These are phyloP conservation scores for Trachelus troglodyta DNA, from an alignment of 2,888 invertebrate species.

Conservation along the genomic window DNA sequence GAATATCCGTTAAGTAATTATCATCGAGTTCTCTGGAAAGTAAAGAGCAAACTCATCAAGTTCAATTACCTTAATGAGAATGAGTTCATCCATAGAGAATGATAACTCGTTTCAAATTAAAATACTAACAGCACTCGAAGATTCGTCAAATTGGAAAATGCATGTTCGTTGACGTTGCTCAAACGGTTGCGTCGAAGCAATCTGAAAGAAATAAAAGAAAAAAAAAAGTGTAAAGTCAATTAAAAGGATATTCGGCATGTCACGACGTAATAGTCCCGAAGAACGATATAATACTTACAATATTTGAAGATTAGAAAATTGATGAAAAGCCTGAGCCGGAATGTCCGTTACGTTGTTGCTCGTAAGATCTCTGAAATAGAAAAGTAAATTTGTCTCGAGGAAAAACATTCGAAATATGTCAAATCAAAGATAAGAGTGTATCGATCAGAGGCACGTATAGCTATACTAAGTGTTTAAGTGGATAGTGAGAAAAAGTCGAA, in stretches of 20 bases:
- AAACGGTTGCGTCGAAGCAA: slow-evolving; percentile 89
- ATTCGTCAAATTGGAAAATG: slow-evolving; percentile 82
- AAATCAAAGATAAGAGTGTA: too few relatives aligned
- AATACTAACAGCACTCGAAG: slow-evolving; percentile 88
- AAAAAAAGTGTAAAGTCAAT: not conserved
- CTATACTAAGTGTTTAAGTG: too few relatives aligned
- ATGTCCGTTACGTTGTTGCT: slow-evolving; percentile 83
- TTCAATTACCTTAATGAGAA: not conserved
- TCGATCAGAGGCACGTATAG: too few relatives aligned
- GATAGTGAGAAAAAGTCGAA: too few relatives aligned
- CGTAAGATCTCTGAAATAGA: slow-evolving; percentile 80
- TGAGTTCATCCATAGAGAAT: too few relatives aligned
- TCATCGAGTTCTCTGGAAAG: slow-evolving; percentile 80
- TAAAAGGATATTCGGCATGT: too few relatives aligned
- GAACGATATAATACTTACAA: slow-evolving; percentile 76
- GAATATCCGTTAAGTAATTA: slow-evolving; percentile 80
- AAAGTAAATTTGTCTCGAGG: slow-evolving; percentile 17
- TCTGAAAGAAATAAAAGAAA: slow-evolving; percentile 70
- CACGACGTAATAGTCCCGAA: too few relatives aligned
- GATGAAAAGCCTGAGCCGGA: slow-evolving; percentile 76
- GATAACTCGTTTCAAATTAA: slow-evolving; percentile 3
- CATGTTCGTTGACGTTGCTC: slow-evolving; percentile 79
- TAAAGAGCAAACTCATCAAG: slow-evolving; percentile 17
- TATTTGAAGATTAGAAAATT: slow-evolving; percentile 77
- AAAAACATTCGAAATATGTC: too few relatives aligned